phyloP scores from a whole-genome alignment of 1,140 invertebrate genomes.

The Leptoteleia sp. region DNA sequence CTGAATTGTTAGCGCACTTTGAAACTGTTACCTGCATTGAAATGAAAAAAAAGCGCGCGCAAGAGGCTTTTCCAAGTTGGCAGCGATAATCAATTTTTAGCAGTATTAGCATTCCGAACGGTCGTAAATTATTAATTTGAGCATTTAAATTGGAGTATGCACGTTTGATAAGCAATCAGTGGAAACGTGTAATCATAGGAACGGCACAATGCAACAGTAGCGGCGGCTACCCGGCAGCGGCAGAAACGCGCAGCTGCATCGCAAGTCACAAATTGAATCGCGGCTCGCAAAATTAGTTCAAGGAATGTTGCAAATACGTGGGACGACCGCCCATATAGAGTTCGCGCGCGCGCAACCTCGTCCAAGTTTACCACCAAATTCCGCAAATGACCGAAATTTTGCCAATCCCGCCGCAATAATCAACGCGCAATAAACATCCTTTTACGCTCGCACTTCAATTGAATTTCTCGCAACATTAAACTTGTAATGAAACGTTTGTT shows the following conservation, averaged over 20 bases:
- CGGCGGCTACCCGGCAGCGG: not conserved
- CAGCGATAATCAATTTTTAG: conserved; percentile 15
- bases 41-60: no score
- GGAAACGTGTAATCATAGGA: conserved; percentile 33
- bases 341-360: conserved; percentile 24
- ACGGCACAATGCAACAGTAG: conserved; percentile 18
- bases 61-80: not conserved
- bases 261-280: conserved; percentile 59
- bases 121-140: conserved; percentile 17
- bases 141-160: conserved; percentile 25
- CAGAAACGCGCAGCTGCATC: conserved; percentile 32
- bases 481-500: conserved; percentile 37
- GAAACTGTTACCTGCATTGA: no score
- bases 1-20: no score
- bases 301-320: conserved; percentile 64
- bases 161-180: conserved; percentile 52
- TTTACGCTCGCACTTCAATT: conserved; percentile 25
- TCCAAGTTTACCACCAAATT: conserved; percentile 50
- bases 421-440: conserved; percentile 39
- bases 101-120: conserved; percentile 4
- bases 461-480: conserved; percentile 38
- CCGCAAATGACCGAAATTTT: conserved; percentile 39
- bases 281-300: conserved; percentile 55
- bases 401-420: conserved; percentile 22
- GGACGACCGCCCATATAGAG: conserved; percentile 23